Base-by-base conservation (phyloP, 1,140 invertebrate species). In the Drosophila teissieri region DNA sequence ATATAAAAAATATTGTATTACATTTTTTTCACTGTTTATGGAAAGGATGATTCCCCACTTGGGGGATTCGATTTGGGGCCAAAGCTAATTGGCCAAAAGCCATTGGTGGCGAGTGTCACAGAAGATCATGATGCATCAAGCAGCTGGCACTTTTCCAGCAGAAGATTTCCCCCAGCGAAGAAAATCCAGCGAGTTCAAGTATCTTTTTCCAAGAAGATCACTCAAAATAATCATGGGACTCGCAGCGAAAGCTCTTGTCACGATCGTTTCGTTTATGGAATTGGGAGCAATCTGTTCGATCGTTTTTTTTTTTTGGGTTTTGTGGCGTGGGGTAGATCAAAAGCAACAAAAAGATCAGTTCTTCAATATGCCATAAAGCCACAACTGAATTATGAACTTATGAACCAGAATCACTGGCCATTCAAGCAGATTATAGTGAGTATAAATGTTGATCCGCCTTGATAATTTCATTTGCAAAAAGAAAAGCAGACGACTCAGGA, bases 51-150 rank as follows among this genome's bases (percentile, higher is more conserved):
- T 34, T 15, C 53, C 62, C 67, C 67, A 69, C 49, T 36, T 19
- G 49, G 62, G 58, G 42, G 19, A 44, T 63, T 65, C 24, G 31
- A 53, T 53, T 53, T 44, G 39, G 49, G 67, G 48, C 64, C 64
- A 70, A 69, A 70, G 67, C 67, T 70, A 70, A 70, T 70, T 70
- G 67, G 64, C 67, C 64, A 70, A 70, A 70, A 70, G 64, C 67
- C 51, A 70, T 68, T 53, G 62, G 42, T 69, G 67, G 63, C 42
- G 36, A 69, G 64, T 70, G 67, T 70, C 67, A 70, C 42, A 24
- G 24, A 36, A 56, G 51, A 69, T 70, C 67, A 69, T 69, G 67
- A 69, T 44, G 48, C 67, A 54, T 46, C 63, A 49, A 46, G 39
- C 64, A 69, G 64, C 62, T 55, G 61, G 34, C 40, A 53, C 34